Percentiles rank a stretch among this genome's conserved stretches.
These are phyloP conservation scores for Astreopora myriophthalma DNA, from an alignment of 64 coral and sea anemone species.

Conservation along the genomic window DNA sequence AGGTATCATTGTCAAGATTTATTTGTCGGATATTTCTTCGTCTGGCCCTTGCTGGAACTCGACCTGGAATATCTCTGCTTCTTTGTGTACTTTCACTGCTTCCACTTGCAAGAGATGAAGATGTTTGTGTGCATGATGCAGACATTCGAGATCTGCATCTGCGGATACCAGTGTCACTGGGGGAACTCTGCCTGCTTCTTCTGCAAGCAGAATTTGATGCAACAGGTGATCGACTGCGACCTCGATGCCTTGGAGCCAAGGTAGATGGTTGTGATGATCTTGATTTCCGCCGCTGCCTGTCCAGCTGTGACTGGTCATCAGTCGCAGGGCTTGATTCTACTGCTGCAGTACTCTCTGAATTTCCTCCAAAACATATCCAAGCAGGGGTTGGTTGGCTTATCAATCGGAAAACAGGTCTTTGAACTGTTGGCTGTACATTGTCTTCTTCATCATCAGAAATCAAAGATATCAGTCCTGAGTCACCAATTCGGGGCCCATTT, in stretches of 20 bases:
- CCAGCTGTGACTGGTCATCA: neutral
- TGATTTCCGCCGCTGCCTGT: neutral
- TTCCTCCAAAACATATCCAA: neutral
- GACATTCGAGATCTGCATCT: neutral
- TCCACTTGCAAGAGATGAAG: neutral
- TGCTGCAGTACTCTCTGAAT: neutral
- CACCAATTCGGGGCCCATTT: neutral
- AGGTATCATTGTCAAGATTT: neutral
- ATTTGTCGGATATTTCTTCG: neutral
- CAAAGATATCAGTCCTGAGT: slow-evolving; percentile 1
- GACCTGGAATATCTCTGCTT: neutral
- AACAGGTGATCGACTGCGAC: neutral
- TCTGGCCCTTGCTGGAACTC: neutral
- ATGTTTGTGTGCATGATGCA: neutral
- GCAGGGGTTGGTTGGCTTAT: neutral
- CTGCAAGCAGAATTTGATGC: neutral
- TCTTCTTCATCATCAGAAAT: slow-evolving; percentile 12
- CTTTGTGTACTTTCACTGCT: neutral
- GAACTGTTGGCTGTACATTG: neutral
- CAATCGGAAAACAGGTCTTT: neutral
- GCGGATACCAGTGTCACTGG: neutral
- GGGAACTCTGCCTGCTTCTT: neutral
- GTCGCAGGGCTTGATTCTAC: neutral
- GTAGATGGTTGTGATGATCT: neutral
- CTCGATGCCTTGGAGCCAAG: neutral